phyloP scores from a whole-genome alignment of 1,140 invertebrate genomes.

The Centruroides sculpturatus region DNA sequence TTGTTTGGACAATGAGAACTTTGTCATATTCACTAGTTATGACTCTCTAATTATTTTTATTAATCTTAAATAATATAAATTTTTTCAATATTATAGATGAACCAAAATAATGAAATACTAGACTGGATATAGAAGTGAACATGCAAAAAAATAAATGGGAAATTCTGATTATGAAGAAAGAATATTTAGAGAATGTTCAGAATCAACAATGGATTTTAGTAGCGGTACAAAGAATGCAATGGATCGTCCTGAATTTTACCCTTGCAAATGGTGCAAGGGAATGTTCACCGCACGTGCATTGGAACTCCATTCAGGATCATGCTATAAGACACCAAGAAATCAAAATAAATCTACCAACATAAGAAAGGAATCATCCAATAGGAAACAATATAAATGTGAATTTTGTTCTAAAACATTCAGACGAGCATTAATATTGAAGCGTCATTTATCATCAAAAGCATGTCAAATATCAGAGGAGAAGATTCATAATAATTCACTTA shows the following conservation, averaged over 20 bases:
- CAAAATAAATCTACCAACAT: background rate
- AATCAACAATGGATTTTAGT: constrained; percentile 8
- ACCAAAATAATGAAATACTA: no score
- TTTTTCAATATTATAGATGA: no score
- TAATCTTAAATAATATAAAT: no score
- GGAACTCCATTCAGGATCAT: constrained; percentile 1
- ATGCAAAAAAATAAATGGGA: no score
- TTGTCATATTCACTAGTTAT: no score
- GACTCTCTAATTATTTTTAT: no score
- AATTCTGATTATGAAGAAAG: no score
- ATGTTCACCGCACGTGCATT: constrained; percentile 3
- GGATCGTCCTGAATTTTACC: constrained; percentile 2
- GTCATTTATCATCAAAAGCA: background rate
- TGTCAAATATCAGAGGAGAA: background rate
- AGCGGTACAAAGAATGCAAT: background rate
- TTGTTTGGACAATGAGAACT: no score
- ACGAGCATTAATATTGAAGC: background rate
- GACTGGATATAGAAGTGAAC: no score
- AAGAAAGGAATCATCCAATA: background rate
- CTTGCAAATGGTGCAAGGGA: background rate
- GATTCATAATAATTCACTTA: no score
- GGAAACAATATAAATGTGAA: background rate
- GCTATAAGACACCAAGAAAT: background rate
- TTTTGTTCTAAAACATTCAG: background rate
- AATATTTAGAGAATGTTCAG: no score